A percentile compares a stretch with the other conserved stretches of the same genome.
Evolutionary conservation across 1,140 invertebrate species (phyloP).

Genomic region (Tetragonula clypearis): DNA sequence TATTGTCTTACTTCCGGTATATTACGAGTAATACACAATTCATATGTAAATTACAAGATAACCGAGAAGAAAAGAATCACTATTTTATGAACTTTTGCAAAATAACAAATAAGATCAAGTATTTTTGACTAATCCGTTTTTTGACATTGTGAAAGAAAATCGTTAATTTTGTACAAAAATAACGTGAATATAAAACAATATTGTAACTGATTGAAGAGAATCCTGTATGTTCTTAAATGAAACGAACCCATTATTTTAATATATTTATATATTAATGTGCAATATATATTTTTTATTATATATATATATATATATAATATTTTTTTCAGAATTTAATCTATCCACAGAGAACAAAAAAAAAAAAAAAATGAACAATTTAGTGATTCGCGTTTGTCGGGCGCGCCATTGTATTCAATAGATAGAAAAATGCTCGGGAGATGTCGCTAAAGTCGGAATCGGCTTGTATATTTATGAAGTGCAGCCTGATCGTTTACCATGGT

Average conservation of each 20-base stretch:
- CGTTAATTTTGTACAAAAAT: conserved; percentile 53
- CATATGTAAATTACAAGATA: conserved; percentile 19
- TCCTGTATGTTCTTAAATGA: neutral
- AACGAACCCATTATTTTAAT: neutral
- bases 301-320: neutral
- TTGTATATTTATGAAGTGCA: neutral
- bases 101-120: conserved; percentile 26
- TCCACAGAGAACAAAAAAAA: no score
- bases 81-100: conserved; percentile 31
- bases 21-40: conserved; percentile 28
- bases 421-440: neutral
- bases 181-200: conserved; percentile 47
- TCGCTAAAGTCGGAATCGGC: neutral
- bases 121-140: conserved; percentile 48
- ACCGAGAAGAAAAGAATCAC: conserved; percentile 1
- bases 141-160: conserved; percentile 28
- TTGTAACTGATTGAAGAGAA: conserved; percentile 30
- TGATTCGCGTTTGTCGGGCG: neutral
- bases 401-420: neutral
- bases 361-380: no score
- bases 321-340: neutral
- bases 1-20: conserved; percentile 70
- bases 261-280: neutral
- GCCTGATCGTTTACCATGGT: conserved; percentile 14
- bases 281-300: neutral